phyloP scores from a whole-genome alignment of 2,888 invertebrate genomes.

The Syritta pipiens region DNA sequence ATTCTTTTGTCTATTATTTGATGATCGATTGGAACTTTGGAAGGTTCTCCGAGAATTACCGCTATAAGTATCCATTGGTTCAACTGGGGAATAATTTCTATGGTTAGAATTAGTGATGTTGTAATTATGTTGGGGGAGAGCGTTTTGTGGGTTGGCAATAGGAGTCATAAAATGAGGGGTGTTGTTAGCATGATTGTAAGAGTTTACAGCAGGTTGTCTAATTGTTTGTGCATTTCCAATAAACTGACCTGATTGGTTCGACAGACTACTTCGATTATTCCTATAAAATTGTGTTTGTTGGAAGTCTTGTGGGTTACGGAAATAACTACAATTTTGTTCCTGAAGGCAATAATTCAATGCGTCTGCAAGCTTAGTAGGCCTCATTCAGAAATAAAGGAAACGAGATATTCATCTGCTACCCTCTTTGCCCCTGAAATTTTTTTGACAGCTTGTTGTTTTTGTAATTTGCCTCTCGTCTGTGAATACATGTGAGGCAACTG shows the following conservation, averaged over 20 bases:
- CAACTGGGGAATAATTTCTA: background rate
- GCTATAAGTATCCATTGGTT: constrained; percentile 26
- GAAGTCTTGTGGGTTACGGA: background rate
- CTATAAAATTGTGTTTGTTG: background rate
- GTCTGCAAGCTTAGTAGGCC: constrained; percentile 55
- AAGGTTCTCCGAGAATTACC: constrained; percentile 3
- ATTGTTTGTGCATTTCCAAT: no score
- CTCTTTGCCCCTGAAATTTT: no score
- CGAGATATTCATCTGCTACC: no score
- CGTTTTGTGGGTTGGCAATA: no score
- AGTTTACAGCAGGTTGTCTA: no score
- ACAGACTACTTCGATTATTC: background rate
- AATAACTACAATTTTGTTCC: constrained; percentile 55
- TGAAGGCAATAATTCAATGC: constrained; percentile 55
- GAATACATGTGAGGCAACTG: no score
- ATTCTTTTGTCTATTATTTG: background rate
- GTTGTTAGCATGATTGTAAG: no score
- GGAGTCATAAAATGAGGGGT: no score
- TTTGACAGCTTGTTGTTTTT: no score
- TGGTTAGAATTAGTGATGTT: background rate
- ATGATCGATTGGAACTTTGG: background rate
- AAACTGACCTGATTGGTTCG: no score
- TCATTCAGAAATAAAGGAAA: no score
- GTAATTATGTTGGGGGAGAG: background rate
- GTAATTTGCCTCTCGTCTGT: no score